Evolutionary conservation across 2,888 invertebrate genomes (phyloP), one percentile per base, ranked within the genome.

Genomic region (Thecophora atra): DNA sequence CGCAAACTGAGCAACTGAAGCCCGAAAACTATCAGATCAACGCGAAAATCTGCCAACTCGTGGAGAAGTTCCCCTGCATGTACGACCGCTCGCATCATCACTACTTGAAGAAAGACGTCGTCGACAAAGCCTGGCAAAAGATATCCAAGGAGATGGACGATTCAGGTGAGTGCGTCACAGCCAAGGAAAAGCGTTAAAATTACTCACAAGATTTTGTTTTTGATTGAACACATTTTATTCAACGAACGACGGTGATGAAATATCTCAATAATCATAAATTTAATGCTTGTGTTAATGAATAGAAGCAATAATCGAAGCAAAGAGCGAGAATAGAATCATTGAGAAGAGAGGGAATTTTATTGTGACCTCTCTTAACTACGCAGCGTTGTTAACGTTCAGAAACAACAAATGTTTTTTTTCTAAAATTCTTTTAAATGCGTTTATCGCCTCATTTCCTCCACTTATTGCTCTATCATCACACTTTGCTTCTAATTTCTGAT

Each of bases 71-170:
- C 77, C 81, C 84, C 1, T 85, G 84, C 72, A 82, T 85, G 77
- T 85, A 83, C 72, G 84, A 85, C 77, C 84, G 85, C 19, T 81
- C 81, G 21, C 78, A 82, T 74, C 74, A 78, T 1, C 77, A 79
- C 63, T 85, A 83, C 74, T 76, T 82, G 71, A 81, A 80, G 52
- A 84, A 84, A 63, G 81, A 83, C 15, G 77, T 78, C 26, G 80
- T 83, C 60, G 82, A 83, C 42, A 78, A 78, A 44, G 85, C 82
- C 37, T 85, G 84, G 84, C 78, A 79, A 28, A 77, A 79, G 42
- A 84, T 85, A 60, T 77, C 85, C n/a, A 80, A 77, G 65, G 77
- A 83, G 72, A 80, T 83, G 80, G 77, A 81, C 15, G 84, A 83
- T 72, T 78, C 80, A 58, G 78, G 85, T 84, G 73, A 79, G 83